Evolutionary conservation across 2,888 invertebrate species (phyloP), one percentile per base, ranked within the genome.

Genomic region (Mythimna ferrago): DNA sequence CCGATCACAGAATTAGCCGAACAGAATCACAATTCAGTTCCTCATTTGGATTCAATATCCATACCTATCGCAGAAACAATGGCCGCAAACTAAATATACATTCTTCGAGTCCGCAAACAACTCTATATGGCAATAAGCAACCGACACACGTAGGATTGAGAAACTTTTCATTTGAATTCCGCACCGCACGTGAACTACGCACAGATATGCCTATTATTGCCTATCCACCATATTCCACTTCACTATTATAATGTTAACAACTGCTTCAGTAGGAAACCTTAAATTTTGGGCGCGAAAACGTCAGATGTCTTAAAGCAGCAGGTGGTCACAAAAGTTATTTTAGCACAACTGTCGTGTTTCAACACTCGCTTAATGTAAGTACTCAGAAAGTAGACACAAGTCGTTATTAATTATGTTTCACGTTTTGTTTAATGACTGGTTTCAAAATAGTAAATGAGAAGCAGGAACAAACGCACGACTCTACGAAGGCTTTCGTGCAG

Each of bases 71-170:
- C 87, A 90, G 91, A 92, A 89, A 94, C 94, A 94, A 94, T 93
- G 90, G 92, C 89, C 88, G 90, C 90, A 87, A 90, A 91, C 93
- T 93, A 92, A 93, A 93, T 91, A 93, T 90, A 93, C 91, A 92
- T 85, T 75, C 85, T 86, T 90, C 84, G 83, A 88, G 90, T 89
- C 88, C 91, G 89, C 92, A 86, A 90, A 90, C 90, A 89, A 90
- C 92, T 89, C 86, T 91, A 89, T 91, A 94, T 80, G 92, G 94
- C 91, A 92, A 95, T 95, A 95, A 91, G 93, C 93, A 95, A 91
- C 86, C 95, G 78, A 88, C 89, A 90, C 96, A 95, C 96, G 96
- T 94, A 90, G 85, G 73, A 74, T 86, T 86, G 86, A 89, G 91
- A 91, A 90, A 93, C 91, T 92, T 91, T 90, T 90, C 91, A 92